phyloP scores from a whole-genome alignment of 2,888 invertebrate species.

The Eupithecia subfuscata region DNA sequence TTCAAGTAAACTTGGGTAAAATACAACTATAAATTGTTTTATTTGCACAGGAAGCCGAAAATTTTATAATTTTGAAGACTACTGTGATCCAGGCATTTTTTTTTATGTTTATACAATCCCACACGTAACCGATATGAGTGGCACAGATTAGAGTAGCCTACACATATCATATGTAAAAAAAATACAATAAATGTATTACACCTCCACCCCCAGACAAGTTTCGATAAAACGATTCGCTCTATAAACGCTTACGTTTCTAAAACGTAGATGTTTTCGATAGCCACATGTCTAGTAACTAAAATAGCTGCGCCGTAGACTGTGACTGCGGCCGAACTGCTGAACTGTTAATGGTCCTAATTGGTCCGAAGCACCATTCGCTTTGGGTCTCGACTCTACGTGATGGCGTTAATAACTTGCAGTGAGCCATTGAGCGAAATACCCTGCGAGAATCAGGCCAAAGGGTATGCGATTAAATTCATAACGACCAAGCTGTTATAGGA shows the following conservation, averaged over 20 bases:
- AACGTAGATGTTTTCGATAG: neutral
- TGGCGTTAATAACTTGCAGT: constrained; percentile 5
- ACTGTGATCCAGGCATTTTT: too few species aligned
- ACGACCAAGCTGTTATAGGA: neutral
- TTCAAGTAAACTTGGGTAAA: neutral
- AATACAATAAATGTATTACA: neutral
- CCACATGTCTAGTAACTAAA: constrained; percentile 20
- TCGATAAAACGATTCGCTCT: neutral
- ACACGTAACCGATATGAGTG: neutral
- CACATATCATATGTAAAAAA: too few species aligned
- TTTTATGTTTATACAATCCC: too few species aligned
- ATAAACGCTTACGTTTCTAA: neutral
- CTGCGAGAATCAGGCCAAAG: neutral
- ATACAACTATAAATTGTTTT: neutral
- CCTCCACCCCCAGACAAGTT: neutral
- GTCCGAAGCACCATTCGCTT: constrained; percentile 23
- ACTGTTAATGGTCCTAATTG: constrained; percentile 48
- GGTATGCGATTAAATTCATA: constrained; percentile 6
- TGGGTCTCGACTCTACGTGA: neutral
- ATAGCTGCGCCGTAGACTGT: constrained; percentile 43
- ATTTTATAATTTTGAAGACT: neutral
- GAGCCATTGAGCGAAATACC: constrained; percentile 13
- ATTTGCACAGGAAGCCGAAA: neutral
- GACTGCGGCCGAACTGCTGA: constrained; percentile 42
- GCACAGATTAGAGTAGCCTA: neutral